Conservation (phyloP, 2,888 invertebrate genomes). For the Anodontia alba region DNA sequence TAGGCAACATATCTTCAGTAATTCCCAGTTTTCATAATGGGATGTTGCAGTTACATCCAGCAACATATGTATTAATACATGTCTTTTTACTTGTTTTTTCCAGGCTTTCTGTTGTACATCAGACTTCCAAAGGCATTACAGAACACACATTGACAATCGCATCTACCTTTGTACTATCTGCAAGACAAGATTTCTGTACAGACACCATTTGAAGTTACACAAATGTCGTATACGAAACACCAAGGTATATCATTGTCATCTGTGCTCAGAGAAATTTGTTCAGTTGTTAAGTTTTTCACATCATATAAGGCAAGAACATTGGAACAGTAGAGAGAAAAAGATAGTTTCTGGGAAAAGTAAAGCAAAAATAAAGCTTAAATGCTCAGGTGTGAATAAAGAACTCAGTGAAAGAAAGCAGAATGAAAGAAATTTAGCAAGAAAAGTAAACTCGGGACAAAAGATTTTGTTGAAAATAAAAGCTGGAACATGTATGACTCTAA, state of each 20-base stretch:
- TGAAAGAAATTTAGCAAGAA: neutral
- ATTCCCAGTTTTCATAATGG: no score
- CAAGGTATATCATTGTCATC: slow-evolving; percentile 27
- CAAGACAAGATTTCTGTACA: slow-evolving; percentile 21
- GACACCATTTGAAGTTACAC: slow-evolving; percentile 25
- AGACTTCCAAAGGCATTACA: slow-evolving; percentile 36
- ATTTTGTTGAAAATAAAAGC: slow-evolving; percentile 56
- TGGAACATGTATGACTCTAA: slow-evolving; percentile 53
- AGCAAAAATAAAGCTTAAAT: neutral
- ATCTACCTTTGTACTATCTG: slow-evolving; percentile 37
- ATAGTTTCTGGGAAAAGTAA: neutral
- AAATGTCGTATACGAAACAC: slow-evolving; percentile 20
- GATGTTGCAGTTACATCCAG: no score
- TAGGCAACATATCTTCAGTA: no score
- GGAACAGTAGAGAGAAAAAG: neutral
- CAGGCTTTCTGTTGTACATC: slow-evolving; percentile 44
- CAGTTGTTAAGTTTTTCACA: slow-evolving; percentile 40
- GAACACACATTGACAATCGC: slow-evolving; percentile 44
- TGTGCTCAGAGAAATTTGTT: slow-evolving; percentile 38
- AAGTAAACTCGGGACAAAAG: slow-evolving; percentile 25
- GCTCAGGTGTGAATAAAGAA: neutral
- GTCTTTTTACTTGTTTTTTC: no score
- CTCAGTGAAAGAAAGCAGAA: neutral
- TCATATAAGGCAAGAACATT: slow-evolving; percentile 27
- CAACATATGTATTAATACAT: no score